Percentiles rank a stretch among this genome's conserved stretches.
phyloP scores from a whole-genome alignment of 2,113 vertebrate species.

The Empidonax traillii region DNA sequence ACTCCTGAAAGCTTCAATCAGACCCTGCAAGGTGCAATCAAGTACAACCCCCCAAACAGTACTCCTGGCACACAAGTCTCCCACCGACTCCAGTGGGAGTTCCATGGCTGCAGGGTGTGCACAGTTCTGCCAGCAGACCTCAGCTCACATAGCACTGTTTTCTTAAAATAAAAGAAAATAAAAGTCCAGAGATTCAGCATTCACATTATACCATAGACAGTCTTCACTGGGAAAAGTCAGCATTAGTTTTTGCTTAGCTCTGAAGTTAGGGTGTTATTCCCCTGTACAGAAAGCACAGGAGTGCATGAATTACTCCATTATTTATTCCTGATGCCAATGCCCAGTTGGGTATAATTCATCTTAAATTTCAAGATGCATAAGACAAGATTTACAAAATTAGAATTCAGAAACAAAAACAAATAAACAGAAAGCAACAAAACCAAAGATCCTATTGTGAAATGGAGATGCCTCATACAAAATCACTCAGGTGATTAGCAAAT shows the following conservation, averaged over 20 bases:
- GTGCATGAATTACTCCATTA: neutral
- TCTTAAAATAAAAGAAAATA: neutral
- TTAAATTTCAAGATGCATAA: neutral
- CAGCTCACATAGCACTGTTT: neutral
- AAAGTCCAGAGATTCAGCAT: neutral
- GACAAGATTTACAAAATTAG: neutral
- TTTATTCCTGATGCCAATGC: neutral
- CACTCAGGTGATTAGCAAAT: neutral
- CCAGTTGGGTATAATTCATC: neutral
- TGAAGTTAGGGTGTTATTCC: neutral
- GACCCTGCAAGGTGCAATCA: constrained; percentile 19
- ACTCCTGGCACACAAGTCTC: neutral
- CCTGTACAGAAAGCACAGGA: neutral
- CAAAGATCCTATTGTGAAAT: neutral
- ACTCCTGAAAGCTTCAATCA: constrained; percentile 9
- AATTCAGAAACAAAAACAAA: neutral
- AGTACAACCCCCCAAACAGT: neutral
- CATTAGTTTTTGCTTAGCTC: neutral
- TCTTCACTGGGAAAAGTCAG: neutral
- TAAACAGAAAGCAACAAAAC: neutral
- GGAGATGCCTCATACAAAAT: neutral
- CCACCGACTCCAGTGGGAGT: neutral
- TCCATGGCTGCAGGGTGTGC: neutral
- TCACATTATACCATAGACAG: neutral
- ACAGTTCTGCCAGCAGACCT: neutral